Percentiles rank a stretch among this genome's conserved stretches.
Conservation (phyloP, 1,140 invertebrate genomes). For the Hycleus cichorii region DNA sequence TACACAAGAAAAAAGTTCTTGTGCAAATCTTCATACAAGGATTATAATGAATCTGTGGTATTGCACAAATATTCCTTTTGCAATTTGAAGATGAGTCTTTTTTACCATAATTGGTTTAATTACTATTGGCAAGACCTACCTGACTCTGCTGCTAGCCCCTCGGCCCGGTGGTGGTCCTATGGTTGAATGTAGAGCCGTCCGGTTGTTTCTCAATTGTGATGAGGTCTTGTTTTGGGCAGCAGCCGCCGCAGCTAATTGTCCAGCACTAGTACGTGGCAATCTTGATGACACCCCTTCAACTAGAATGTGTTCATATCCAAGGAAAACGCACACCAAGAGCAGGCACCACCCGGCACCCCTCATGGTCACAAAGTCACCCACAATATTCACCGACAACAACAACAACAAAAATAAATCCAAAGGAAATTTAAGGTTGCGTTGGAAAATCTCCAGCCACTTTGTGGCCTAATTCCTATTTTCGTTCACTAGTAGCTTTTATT, state of each 20-base stretch:
- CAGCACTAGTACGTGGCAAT: conserved; percentile 39
- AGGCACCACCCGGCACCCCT: conserved; percentile 32
- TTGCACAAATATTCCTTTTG: no score
- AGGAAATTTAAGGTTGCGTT: background rate
- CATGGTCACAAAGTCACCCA: conserved; percentile 19
- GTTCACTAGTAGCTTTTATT: background rate
- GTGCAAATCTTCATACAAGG: no score
- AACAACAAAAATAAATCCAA: background rate
- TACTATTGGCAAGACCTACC: conserved; percentile 17
- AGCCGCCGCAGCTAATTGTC: conserved; percentile 35
- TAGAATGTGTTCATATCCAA: conserved; percentile 1
- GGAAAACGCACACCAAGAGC: conserved; percentile 26
- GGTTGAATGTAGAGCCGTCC: conserved; percentile 5
- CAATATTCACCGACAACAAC: background rate
- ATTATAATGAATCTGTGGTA: no score
- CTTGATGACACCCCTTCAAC: conserved; percentile 27
- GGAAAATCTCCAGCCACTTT: background rate
- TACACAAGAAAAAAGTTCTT: no score
- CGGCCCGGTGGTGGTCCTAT: conserved; percentile 22
- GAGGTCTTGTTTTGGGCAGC: conserved; percentile 36
- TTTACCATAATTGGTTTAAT: no score
- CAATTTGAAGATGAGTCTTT: no score
- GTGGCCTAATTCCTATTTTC: conserved; percentile 1
- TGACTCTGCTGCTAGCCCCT: conserved; percentile 24
- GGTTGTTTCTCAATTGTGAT: conserved; percentile 27